Percentiles rank a stretch among this genome's conserved stretches.
phyloP scores from a whole-genome alignment of 2,888 invertebrate species.

The Pyrocoelia pectoralis region DNA sequence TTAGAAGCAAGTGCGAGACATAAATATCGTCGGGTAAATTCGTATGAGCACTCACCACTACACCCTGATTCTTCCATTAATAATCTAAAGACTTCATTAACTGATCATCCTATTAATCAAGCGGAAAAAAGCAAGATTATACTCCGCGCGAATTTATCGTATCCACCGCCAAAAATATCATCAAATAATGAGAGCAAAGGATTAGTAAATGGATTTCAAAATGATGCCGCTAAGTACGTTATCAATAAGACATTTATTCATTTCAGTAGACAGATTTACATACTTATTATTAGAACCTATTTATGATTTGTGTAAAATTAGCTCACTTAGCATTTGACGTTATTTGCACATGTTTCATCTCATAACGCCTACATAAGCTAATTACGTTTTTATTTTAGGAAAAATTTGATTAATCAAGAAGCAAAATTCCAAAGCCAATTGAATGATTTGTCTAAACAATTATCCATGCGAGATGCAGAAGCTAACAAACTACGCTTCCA shows the following conservation, averaged over 20 bases:
- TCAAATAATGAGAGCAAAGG: background rate
- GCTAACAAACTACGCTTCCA: conserved; percentile 65
- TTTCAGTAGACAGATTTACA: background rate
- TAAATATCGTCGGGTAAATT: conserved; percentile 23
- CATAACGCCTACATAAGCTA: background rate
- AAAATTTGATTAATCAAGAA: conserved; percentile 68
- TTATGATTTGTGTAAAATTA: conserved; percentile 21
- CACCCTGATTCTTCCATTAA: conserved; percentile 3
- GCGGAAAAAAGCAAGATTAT: conserved; percentile 40
- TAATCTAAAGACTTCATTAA: conserved; percentile 6
- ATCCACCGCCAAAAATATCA: conserved; percentile 6
- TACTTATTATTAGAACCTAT: conserved; percentile 6
- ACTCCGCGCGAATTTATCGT: conserved; percentile 35
- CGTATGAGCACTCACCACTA: conserved; percentile 12
- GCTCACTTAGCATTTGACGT: conserved; percentile 29
- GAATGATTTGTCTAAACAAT: conserved; percentile 66
- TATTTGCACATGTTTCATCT: conserved; percentile 12
- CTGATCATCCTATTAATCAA: conserved; percentile 22
- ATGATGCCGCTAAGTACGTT: conserved; percentile 26
- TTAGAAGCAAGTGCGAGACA: conserved; percentile 42
- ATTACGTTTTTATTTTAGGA: conserved; percentile 61
- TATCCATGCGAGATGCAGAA: conserved; percentile 65
- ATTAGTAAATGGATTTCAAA: conserved; percentile 13
- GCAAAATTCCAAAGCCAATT: conserved; percentile 68
- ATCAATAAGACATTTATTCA: conserved; percentile 7